Evolutionary conservation across 2,113 vertebrate genomes (phyloP).

Genomic region (Siniperca chuatsi): DNA sequence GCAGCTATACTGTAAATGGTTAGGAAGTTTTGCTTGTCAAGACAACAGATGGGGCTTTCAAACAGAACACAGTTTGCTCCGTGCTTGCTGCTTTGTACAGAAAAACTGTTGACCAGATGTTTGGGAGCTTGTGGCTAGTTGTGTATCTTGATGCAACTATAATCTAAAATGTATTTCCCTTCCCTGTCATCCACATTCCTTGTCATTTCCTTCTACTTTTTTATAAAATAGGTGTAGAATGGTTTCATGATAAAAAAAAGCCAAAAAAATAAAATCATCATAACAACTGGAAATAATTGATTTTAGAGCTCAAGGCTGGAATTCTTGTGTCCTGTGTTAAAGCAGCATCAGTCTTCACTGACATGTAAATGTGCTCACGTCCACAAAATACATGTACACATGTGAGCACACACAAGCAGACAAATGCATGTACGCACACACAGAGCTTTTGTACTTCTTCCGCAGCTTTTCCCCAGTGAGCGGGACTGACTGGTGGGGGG

Average conservation of each 20-base stretch:
- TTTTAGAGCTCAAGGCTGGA: constrained; percentile 9
- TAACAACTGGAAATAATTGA: neutral
- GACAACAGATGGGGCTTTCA: constrained; percentile 65
- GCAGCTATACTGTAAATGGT: constrained; percentile 46
- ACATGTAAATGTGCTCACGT: constrained; percentile 6
- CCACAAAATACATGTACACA: constrained; percentile 26
- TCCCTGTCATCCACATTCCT: neutral
- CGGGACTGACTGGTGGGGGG: constrained; percentile 46
- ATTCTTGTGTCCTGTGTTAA: neutral
- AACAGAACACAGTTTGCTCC: constrained; percentile 18
- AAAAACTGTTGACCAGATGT: constrained; percentile 73
- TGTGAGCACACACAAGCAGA: neutral
- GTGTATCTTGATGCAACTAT: neutral
- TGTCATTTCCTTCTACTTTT: neutral
- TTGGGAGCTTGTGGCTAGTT: constrained; percentile 4
- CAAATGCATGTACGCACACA: constrained; percentile 9
- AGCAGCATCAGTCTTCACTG: constrained; percentile 5
- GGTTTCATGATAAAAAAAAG: neutral
- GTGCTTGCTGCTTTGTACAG: neutral
- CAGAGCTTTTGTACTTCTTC: constrained; percentile 59
- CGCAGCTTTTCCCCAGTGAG: constrained; percentile 43
- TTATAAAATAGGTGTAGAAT: neutral
- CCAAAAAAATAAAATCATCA: too few relatives aligned
- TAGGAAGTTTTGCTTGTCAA: constrained; percentile 51
- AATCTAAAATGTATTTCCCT: neutral